phyloP scores from a whole-genome alignment of 2,888 invertebrate genomes.

The Brachylomia viminalis region DNA sequence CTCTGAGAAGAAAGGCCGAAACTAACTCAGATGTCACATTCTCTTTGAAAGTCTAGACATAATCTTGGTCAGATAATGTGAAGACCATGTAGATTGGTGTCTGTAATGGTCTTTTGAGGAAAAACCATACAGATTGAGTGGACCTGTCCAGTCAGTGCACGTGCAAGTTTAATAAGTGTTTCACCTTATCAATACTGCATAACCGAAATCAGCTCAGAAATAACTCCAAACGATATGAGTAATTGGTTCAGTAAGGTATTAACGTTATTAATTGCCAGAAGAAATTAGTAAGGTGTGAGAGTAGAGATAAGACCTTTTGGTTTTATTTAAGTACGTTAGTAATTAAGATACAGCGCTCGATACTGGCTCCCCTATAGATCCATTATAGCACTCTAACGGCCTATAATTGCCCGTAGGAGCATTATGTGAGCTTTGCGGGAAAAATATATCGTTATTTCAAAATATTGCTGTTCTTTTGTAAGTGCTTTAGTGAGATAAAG shows the following conservation, averaged over 20 bases:
- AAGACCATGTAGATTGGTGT: no score
- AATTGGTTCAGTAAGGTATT: slow-evolving; percentile 45
- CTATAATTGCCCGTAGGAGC: slow-evolving; percentile 79
- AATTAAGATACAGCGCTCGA: slow-evolving; percentile 84
- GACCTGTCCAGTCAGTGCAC: no score
- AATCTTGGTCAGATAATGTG: no score
- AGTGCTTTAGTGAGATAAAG: slow-evolving; percentile 50
- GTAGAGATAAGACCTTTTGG: slow-evolving; percentile 63
- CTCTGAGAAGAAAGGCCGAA: no score
- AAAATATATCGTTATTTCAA: slow-evolving; percentile 78
- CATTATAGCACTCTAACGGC: slow-evolving; percentile 80
- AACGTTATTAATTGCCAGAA: slow-evolving; percentile 60
- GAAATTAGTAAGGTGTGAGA: slow-evolving; percentile 62
- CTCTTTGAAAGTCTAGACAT: no score
- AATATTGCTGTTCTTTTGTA: slow-evolving; percentile 71
- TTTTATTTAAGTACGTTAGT: slow-evolving; percentile 78
- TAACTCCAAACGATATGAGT: slow-evolving; percentile 44
- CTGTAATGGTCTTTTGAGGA: no score
- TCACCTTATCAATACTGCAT: neutral
- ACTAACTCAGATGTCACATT: no score
- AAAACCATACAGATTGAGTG: no score
- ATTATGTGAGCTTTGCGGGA: slow-evolving; percentile 77
- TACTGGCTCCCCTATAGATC: slow-evolving; percentile 75
- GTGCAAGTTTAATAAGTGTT: no score
- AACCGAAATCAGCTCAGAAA: slow-evolving; percentile 7